Evolutionary conservation across 2,797 vertebrate species (phyloP).

Genomic region (Parauchenoglanis punctatus): DNA sequence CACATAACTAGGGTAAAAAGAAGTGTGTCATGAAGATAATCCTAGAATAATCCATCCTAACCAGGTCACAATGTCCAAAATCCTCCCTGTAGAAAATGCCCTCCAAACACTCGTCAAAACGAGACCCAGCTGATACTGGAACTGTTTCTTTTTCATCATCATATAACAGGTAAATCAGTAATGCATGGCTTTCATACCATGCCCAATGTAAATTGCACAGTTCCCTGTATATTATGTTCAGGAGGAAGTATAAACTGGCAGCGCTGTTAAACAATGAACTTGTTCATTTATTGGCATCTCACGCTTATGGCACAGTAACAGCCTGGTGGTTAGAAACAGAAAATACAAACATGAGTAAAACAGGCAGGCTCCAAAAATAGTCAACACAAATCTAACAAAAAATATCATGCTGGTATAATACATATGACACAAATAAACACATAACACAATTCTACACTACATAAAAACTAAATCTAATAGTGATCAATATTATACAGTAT

Average conservation of each 20-base stretch:
- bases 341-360: neutral
- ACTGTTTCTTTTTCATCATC: slow-evolving; percentile 1
- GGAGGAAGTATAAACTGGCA: neutral
- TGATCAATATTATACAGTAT: neutral
- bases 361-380: neutral
- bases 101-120: slow-evolving; percentile 30
- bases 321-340: neutral
- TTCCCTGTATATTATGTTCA: neutral
- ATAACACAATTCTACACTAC: neutral
- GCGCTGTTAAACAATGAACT: neutral
- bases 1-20: neutral
- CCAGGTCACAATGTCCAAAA: slow-evolving; percentile 36
- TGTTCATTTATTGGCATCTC: neutral
- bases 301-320: neutral
- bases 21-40: slow-evolving; percentile 24
- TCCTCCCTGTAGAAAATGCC: slow-evolving; percentile 26
- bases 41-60: slow-evolving; percentile 29
- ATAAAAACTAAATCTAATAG: neutral
- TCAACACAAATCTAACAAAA: neutral
- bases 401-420: neutral
- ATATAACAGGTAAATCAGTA: slow-evolving; percentile 18
- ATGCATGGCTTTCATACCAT: neutral
- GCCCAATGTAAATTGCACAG: neutral
- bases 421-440: neutral
- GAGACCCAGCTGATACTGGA: slow-evolving; percentile 4